phyloP scores from a whole-genome alignment of 2,797 vertebrate species.

The Ctenosaura bakeri region DNA sequence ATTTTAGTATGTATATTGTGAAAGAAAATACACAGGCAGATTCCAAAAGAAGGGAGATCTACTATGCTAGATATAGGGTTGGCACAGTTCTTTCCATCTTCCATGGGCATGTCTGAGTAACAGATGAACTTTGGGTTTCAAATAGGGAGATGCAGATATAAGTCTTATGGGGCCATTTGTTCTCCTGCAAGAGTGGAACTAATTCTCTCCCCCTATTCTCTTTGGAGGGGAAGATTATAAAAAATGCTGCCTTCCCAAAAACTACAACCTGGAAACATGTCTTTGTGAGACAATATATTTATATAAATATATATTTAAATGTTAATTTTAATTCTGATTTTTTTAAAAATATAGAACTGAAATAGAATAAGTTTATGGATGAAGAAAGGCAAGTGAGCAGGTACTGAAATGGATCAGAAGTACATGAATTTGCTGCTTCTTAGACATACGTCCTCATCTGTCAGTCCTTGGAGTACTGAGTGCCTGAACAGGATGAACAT shows the following conservation, averaged over 20 bases:
- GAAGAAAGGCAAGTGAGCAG: neutral
- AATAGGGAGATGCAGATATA: too few species aligned
- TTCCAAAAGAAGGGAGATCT: too few species aligned
- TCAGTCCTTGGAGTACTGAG: neutral
- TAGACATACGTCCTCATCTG: neutral
- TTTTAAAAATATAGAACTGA: neutral
- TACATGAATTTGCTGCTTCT: neutral
- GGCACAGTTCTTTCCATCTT: too few species aligned
- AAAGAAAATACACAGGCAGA: too few species aligned
- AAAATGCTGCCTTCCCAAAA: too few species aligned
- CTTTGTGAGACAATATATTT: neutral
- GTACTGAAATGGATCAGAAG: neutral
- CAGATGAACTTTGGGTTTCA: too few species aligned
- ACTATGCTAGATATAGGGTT: too few species aligned
- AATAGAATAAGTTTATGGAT: neutral
- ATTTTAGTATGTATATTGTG: neutral
- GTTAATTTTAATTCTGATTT: neutral
- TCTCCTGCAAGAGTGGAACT: too few species aligned
- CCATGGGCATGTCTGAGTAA: too few species aligned
- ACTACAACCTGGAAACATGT: neutral
- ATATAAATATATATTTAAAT: neutral
- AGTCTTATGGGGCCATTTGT: too few species aligned
- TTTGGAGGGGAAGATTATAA: too few species aligned
- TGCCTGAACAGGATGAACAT: neutral
- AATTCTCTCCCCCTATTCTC: too few species aligned